A percentile compares a stretch with the other conserved stretches of the same genome.
phyloP scores from a whole-genome alignment of 2,797 vertebrate species.

The Siniperca obscura region DNA sequence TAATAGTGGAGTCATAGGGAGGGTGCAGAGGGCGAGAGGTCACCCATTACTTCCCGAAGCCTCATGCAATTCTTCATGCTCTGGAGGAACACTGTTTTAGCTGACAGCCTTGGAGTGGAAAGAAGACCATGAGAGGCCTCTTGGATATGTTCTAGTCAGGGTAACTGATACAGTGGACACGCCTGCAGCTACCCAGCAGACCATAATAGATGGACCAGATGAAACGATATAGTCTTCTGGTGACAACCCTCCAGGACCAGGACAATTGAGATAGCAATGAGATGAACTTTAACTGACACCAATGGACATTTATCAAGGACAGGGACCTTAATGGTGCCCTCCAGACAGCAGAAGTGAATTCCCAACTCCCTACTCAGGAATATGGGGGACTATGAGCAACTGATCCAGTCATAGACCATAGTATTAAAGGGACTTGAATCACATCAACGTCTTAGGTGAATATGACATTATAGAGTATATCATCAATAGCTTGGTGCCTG shows the following conservation, averaged over 20 bases:
- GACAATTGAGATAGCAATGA: constrained; percentile 54
- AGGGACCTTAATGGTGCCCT: constrained; percentile 60
- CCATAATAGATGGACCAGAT: constrained; percentile 24
- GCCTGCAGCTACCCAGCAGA: constrained; percentile 22
- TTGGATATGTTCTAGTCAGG: constrained; percentile 24
- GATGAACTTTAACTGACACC: constrained; percentile 63
- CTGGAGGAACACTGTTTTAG: constrained; percentile 11
- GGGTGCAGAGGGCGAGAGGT: background rate
- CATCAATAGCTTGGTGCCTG: background rate
- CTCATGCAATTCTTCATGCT: constrained; percentile 5
- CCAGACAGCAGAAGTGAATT: constrained; percentile 29
- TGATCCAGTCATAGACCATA: constrained; percentile 17
- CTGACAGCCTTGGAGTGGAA: constrained; percentile 15
- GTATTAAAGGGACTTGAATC: background rate
- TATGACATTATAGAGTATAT: background rate
- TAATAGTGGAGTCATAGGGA: background rate
- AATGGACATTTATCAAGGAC: constrained; percentile 58
- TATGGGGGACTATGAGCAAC: constrained; percentile 8
- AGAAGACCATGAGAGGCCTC: constrained; percentile 7
- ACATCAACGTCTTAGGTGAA: background rate
- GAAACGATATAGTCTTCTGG: constrained; percentile 53
- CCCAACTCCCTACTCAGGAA: constrained; percentile 14
- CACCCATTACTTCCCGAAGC: constrained; percentile 27
- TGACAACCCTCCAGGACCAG: constrained; percentile 50
- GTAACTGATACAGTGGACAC: constrained; percentile 39